Base-by-base conservation (phyloP, 2,113 vertebrate species). In the Triplophysa tibetana region DNA sequence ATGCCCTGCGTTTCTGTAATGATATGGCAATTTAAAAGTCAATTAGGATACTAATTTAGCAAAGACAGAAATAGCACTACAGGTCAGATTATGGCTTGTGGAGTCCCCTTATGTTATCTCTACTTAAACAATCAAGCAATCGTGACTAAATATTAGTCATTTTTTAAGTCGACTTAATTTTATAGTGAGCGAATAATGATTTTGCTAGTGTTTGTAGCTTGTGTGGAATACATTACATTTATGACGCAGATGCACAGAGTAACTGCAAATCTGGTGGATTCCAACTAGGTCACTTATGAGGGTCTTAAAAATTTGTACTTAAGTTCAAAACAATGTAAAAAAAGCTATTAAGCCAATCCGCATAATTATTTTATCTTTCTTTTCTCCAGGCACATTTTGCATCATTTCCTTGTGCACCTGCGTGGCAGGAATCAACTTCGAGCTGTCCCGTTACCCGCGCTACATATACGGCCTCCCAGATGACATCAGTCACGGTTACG, bases 391-490 rank as follows among this genome's bases (percentile, higher is more conserved):
- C 84, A 98, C 97, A 77, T 98, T 98, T 94, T 98, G 97, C 92
- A 98, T 98, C 92, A 98, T 98, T 86, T 98, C 97, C 90, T 94
- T 98, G 90, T 98, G 97, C 87, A 98, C 97, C 78, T 98, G 96
- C 0, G 96, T 98, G 82, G 97, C 97, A 8, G 97, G 96, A 87
- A 98, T 98, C 91, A 98, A 98, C 94, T 98, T 98, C 0, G 96
- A 98, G 94, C 94, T 98, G 4, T 98, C 97, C 52, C 97, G 97
- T 75, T 98, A 96, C 79, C 97, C 97, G 0, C 95, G 95, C 70
- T 94, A 97, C 91, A 90, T 98, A 88, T 98, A 96, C 0, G 94
- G 96, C 89, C 95, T 98, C 60, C 96, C 96, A 0, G 97, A 98
- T 1, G 97, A 98, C 92, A 96, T 98, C 88, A 96, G 96, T 90